Evolutionary conservation across 2,888 invertebrate genomes (phyloP), one percentile per base, ranked within the genome.

Genomic region (Sialis lutaria): DNA sequence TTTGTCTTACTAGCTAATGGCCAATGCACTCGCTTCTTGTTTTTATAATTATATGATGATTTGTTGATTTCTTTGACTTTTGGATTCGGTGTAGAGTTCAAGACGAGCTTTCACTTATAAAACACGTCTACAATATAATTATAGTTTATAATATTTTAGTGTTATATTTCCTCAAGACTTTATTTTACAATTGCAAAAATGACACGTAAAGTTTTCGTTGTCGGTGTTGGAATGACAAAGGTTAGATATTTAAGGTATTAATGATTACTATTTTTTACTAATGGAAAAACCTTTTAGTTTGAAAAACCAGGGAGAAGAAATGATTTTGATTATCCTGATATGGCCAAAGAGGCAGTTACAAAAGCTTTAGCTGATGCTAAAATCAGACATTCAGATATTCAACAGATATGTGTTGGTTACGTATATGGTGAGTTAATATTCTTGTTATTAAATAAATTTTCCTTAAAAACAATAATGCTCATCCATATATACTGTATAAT

Each of bases 171-270:
- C 22, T 22, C 22, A 22, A 22, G 40, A 13, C 6, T 40, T 40
- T 40, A 13, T 40, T 40, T 10, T 40, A 10, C 40, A 40, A 40
- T 35, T n/a, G 9, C 9, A 6, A 59, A 58, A 59, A 65, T 67
- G 65, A 63, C 57, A 46, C 45, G 48, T 2, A 61, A 62, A 66
- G 90, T 92, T 46, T 96, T 77, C 66, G 91, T 95, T 47, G 77
- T 95, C 57, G 96, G 96, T 53, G 93, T 95, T 55, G 95, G 95
- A 52, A 96, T 96, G 95, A 95, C 95, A 52, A 93, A 93, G 72
- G 81, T 80, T 69, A 62, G 57, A 60, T 40, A 33, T 33, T 10
- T n/a, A 30, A 30, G 9, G 33, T 39, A 30, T 10, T 35, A 10
- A 22, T 45, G 47, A n/a, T 13, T 6, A 9, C 2, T n/a, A 33